These are phyloP conservation scores for Columba guinea DNA, from an alignment of 2,797 vertebrate species.

Conservation along the genomic window DNA sequence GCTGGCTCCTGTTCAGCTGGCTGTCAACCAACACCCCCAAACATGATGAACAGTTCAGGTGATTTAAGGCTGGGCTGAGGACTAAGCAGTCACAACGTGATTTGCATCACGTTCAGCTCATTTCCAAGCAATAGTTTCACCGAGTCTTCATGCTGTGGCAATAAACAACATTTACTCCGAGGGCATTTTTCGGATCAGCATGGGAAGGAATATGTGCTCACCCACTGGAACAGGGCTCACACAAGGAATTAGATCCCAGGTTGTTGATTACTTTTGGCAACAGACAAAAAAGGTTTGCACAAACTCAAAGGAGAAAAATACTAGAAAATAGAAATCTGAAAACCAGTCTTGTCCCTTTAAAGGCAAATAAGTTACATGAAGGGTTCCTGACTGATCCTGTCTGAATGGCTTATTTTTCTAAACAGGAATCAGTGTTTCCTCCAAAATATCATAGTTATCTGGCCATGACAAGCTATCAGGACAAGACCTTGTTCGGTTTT, in stretches of 20 bases:
- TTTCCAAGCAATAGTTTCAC: background rate
- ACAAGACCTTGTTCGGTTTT: background rate
- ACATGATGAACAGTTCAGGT: background rate
- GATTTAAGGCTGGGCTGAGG: background rate
- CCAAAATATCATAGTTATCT: background rate
- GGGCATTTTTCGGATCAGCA: background rate
- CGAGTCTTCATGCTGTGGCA: background rate
- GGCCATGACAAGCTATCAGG: background rate
- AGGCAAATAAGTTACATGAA: background rate
- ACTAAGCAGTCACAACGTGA: background rate
- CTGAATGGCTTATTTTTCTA: background rate
- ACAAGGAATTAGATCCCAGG: background rate
- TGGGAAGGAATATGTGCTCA: background rate
- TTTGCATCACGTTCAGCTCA: background rate
- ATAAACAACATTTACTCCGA: fast-evolving
- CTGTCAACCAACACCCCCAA: too few species aligned
- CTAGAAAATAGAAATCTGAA: background rate
- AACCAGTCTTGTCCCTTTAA: background rate
- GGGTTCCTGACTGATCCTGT: background rate
- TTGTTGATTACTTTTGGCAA: background rate
- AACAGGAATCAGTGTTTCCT: background rate
- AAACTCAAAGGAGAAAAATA: background rate
- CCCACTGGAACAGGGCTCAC: background rate
- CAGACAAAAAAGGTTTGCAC: background rate
- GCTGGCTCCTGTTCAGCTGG: too few species aligned